Conservation (phyloP, 1,140 invertebrate species). For the Calephelis nemesis region DNA sequence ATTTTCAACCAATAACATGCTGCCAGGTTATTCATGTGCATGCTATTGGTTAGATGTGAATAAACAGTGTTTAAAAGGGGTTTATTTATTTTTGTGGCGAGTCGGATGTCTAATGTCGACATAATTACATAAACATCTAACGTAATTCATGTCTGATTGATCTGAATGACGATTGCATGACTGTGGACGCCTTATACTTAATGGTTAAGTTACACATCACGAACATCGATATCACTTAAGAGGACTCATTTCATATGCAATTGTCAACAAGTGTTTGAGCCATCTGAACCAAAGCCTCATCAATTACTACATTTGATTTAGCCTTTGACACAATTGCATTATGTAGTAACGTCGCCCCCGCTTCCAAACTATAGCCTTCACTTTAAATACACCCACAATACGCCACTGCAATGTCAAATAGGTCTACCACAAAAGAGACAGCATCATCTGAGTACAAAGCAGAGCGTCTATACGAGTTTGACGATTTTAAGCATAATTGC, state of each 20-base stretch:
- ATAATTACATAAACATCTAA: too few relatives aligned
- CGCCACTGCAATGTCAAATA: conserved; percentile 49
- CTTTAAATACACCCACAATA: conserved; percentile 60
- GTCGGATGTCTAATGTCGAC: too few relatives aligned
- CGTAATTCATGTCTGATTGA: too few relatives aligned
- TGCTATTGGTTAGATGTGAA: too few relatives aligned
- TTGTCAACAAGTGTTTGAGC: conserved; percentile 2
- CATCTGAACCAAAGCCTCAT: background rate
- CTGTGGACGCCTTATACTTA: too few relatives aligned
- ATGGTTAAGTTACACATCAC: too few relatives aligned
- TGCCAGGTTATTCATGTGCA: too few relatives aligned
- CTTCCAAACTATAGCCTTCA: conserved; percentile 46
- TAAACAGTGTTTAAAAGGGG: too few relatives aligned
- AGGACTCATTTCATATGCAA: conserved; percentile 2
- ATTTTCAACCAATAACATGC: too few relatives aligned
- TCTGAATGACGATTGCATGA: too few relatives aligned
- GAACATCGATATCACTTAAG: background rate
- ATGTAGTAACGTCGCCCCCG: conserved; percentile 52
- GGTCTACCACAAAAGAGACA: conserved; percentile 33
- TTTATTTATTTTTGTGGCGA: too few relatives aligned
- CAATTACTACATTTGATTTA: conserved; percentile 29
- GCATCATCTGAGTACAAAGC: background rate
- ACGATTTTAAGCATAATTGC: conserved; percentile 48
- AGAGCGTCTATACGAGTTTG: conserved; percentile 17
- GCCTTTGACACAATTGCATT: conserved; percentile 58